Base-by-base conservation (phyloP, 2,888 invertebrate genomes). In the Tetheella fluctuosa region DNA sequence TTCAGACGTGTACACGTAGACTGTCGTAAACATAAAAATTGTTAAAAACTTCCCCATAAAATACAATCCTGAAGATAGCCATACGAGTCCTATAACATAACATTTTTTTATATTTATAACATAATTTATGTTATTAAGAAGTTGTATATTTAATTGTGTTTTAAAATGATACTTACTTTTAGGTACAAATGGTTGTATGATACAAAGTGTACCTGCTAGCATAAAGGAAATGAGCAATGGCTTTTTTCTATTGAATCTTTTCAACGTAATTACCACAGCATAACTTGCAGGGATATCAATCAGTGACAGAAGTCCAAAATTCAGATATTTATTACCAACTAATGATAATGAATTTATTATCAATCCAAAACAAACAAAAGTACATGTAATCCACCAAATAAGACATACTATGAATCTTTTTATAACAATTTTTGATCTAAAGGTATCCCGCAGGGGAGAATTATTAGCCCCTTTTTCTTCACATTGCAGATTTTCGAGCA, bases 311-410 rank as follows among this genome's bases (percentile, higher is more conserved):
- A 95, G 76, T 25, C 95, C 95, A 76, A 96, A 96, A 80, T 96
- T 96, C 5, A 95, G 75, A 77, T 96, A 96, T 74, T 95, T 95
- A 80, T 96, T 94, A 1, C 96, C 96, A 57, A 94, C 94, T 57
- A 97, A 84, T 0, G 95, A 91, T 0, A 96, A 95, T 0, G 96
- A 94, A 79, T 96, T 96, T 23, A 96, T 86, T 7, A 79, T 95
- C 75, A 95, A 94, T 64, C 95, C 93, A 54, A 95, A 95, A 63
- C 95, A 95, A 61, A 94, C 94, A 53, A 79, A 79, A 0, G 73
- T 68, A 17, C 68, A 71, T 23, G 77, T 76, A 0, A 71, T 71
- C 80, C 80, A 80, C 73, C 81, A 77, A 52, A 77, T 70, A 7
- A 77, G 64, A 30, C 77, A 80, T 5, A 72, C 71, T 23, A 71